Base-by-base conservation (phyloP, 1,140 invertebrate species). In the Meloidogyne hapla region DNA sequence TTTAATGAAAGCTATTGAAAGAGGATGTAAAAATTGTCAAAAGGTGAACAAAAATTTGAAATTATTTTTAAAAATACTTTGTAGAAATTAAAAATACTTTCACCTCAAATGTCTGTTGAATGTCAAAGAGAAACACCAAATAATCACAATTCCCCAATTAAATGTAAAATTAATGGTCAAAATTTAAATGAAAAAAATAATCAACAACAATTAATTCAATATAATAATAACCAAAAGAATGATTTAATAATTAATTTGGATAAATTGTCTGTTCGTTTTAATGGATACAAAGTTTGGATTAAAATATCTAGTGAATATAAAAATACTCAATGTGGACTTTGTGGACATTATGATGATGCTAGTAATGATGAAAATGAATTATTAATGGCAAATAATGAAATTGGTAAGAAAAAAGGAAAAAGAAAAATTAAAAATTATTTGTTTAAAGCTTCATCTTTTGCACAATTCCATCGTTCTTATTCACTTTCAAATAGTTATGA, bases 391-490 rank as follows among this genome's bases (percentile, higher is more conserved):
- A 65, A 78, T 23, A 77, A 77, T 75, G 21, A 63, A 33, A 73
- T 23, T 40, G 48, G 70, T 73, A 56, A 61, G 40, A 21, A 13
- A 0, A 13, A 8, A 15, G 21, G 42, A 70, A 70, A 8, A 12
- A 18, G 38, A 28, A 61, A 38, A 10, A 61, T 23, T 18, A 23
- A 56, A n/a, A 56, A 21, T 25, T 0, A 21, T 78, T 26, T 23
- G 10, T 64, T 28, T 62, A n/a, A 28, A 67, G 77, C 61, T 26
- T 42, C 45, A 42, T 69, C 82, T 64, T 42, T 80, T 18, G 61
- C 63, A 10, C 38, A 77, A 26, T 80, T 80, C 80, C 79, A 80
- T 40, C 79, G 79, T 28, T 79, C 78, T 13, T 79, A 79, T 33
- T 38, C 38, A 1, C 25, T 76, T 25, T 65, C 25, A 65, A 26